phyloP scores from a whole-genome alignment of 2,888 invertebrate genomes.

The Cinara cedri region DNA sequence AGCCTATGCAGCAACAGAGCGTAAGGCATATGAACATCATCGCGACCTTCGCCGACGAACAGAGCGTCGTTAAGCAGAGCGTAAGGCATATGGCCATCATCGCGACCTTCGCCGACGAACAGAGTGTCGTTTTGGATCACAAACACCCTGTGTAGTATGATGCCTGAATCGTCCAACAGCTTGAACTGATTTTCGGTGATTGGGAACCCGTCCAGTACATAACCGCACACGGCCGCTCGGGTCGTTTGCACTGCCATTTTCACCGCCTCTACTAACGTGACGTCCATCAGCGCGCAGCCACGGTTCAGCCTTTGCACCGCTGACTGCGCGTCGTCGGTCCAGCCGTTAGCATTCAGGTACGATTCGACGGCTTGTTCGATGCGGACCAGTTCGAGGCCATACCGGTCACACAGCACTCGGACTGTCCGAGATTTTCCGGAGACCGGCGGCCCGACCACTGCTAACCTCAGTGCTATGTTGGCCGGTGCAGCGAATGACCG shows the following conservation, averaged over 20 bases:
- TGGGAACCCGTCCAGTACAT: conserved; percentile 39
- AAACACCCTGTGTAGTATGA: conserved; percentile 25
- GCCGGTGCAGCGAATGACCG: neutral
- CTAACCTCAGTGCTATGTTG: neutral
- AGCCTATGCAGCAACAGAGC: neutral
- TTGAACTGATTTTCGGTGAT: conserved; percentile 21
- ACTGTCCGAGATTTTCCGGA: neutral
- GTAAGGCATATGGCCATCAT: no score
- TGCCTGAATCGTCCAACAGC: neutral
- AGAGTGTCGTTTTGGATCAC: neutral
- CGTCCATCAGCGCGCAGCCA: neutral
- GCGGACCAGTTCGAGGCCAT: conserved; percentile 13
- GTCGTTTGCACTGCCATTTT: neutral
- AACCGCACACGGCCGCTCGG: neutral
- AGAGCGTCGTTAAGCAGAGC: neutral
- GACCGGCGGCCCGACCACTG: conserved; percentile 13
- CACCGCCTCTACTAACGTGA: neutral
- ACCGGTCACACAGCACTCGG: neutral
- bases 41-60: no score
- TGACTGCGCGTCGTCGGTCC: neutral
- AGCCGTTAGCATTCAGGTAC: neutral
- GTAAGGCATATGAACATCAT: no score
- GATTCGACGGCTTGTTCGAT: neutral
- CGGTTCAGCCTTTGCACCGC: neutral
- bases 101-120: no score